Evolutionary conservation across 2,113 vertebrate genomes (phyloP).

Genomic region (Lycaon pictus): DNA sequence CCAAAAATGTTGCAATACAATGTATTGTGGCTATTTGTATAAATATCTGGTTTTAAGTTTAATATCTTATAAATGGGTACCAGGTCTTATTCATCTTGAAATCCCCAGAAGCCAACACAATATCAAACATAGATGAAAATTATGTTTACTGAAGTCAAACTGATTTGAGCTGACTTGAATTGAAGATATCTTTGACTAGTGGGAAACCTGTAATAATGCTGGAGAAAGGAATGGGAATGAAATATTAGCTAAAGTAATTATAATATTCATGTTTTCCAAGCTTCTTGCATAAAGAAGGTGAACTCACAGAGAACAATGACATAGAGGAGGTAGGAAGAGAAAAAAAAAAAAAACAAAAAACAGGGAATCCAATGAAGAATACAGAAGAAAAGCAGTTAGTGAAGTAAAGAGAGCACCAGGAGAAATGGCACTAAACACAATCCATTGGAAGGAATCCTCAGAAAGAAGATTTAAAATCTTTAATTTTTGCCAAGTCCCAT

Average conservation of each 20-base stretch:
- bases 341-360: neutral
- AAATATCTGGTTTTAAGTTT: neutral
- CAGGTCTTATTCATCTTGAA: neutral
- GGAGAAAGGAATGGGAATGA: neutral
- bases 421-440: neutral
- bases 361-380: neutral
- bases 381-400: neutral
- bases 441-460: neutral
- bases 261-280: neutral
- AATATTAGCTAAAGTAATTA: neutral
- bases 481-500: neutral
- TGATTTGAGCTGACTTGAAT: neutral
- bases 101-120: neutral
- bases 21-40: neutral
- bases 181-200: neutral
- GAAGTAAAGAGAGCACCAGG: neutral
- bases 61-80: neutral
- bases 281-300: neutral
- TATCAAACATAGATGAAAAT: neutral
- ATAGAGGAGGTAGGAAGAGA: neutral
- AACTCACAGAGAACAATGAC: neutral
- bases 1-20: neutral
- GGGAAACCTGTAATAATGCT: neutral
- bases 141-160: neutral
- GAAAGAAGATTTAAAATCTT: neutral